These are phyloP conservation scores for Psilopogon haemacephalus DNA, from an alignment of 2,113 vertebrate species.

Conservation along the genomic window DNA sequence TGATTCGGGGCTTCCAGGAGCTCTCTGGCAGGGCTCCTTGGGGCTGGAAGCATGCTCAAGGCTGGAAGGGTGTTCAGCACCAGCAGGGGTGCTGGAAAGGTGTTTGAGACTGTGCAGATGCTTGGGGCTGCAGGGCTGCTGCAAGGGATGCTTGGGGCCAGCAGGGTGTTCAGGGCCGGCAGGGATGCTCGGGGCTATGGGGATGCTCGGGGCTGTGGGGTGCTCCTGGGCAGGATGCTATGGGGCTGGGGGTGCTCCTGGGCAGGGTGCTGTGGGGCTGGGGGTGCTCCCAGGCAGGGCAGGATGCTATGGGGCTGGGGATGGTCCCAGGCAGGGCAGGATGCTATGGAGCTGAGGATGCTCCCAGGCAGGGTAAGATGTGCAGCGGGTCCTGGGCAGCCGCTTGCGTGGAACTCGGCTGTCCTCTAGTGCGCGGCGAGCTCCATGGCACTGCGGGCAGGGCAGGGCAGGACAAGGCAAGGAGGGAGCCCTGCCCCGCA, in stretches of 20 bases:
- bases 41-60: background rate
- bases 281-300: background rate
- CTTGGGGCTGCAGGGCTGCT: background rate
- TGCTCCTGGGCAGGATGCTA: no score
- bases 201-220: background rate
- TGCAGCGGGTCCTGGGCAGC: background rate
- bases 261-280: background rate
- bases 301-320: background rate
- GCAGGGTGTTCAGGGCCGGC: no score
- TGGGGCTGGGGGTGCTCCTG: background rate
- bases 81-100: no score
- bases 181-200: background rate
- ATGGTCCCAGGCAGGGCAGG: background rate
- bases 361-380: background rate
- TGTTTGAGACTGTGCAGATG: no score
- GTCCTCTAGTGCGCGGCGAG: constrained; percentile 35
- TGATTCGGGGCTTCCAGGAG: no score
- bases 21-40: background rate
- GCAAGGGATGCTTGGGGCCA: background rate
- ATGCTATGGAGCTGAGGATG: background rate
- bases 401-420: constrained; percentile 20
- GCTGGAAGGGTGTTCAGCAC: background rate
- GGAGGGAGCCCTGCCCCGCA: no score
- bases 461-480: no score
- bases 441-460: background rate